Percentiles rank a stretch among this genome's conserved stretches.
phyloP scores from a whole-genome alignment of 2,797 vertebrate species.

The Ispidina lecontei region DNA sequence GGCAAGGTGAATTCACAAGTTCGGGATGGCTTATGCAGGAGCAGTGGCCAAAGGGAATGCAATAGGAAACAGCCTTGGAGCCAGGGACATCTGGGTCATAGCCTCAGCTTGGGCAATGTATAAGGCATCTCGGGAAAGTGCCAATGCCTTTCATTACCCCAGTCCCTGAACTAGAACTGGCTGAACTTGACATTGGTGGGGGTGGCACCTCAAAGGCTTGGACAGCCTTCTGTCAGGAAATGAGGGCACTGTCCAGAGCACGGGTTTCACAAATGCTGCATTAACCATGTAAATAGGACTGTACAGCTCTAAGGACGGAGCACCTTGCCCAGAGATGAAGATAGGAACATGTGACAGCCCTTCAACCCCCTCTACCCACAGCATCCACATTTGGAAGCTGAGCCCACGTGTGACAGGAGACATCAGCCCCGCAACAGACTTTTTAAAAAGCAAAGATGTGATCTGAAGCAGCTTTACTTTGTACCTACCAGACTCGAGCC shows the following conservation, averaged over 20 bases:
- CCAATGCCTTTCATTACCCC: not conserved
- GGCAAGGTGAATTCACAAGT: not conserved
- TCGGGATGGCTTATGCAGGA: not conserved
- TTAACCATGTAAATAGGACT: not conserved
- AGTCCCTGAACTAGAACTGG: not conserved
- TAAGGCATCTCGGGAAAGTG: not conserved
- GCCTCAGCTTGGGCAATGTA: not conserved
- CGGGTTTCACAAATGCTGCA: not conserved
- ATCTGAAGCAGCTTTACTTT: not conserved
- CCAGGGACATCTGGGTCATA: not conserved
- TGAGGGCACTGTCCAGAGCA: not conserved
- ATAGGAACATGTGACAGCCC: not conserved
- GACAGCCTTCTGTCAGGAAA: not conserved
- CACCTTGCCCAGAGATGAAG: not conserved
- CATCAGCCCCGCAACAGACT: not conserved
- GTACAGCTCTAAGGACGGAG: not conserved
- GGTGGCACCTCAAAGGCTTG: not conserved
- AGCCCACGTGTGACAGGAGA: accelerated
- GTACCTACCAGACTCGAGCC: not conserved
- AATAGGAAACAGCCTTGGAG: not conserved
- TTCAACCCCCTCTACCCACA: not conserved
- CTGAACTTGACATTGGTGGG: not conserved
- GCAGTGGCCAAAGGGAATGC: not conserved
- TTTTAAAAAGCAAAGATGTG: not conserved
- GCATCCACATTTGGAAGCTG: not conserved